Base-by-base conservation (phyloP, 2,888 invertebrate species). In the Rhagonycha lutea region DNA sequence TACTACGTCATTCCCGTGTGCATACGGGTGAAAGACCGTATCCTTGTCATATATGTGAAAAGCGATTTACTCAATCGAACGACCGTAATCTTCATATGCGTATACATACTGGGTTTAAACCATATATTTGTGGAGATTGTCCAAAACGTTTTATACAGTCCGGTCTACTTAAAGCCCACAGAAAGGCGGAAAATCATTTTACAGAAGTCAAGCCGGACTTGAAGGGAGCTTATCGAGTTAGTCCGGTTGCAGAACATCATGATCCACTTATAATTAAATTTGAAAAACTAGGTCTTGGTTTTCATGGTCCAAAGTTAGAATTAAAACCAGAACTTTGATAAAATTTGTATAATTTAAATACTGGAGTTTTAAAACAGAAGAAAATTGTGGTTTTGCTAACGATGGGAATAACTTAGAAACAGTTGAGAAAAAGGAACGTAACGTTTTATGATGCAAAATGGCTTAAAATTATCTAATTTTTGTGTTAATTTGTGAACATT, bases 181-280 rank as follows among this genome's bases (percentile, higher is more conserved):
- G n/a, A 7, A 4, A 5, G n/a, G 0, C 32, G 5, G n/a, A 4
- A 47, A 5, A n/a, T 47, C 32, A 47, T n/a, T n/a, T 47, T 7
- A 47, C 32, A 0, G 5, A n/a, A 47, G n/a, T n/a, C 5, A 47
- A 12, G n/a, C 32, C 32, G 0, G n/a, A 47, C 4, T 47, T 47
- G n/a, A 5, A 5, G 1, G 32, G 32, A 47, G n/a, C 32, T 47
- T 47, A 47, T 5, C 4, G n/a, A 47, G 32, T 47, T 11, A 4
- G 3, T n/a, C 7, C 5, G n/a, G n/a, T 47, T 47, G 5, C 2
- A 1, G 5, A 1, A 47, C 0, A 0, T 5, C 3, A 1, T 4
- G 32, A 32, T 32, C 32, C 32, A 32, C 0, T 12, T 32, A 0
- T 11, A 11, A 11, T 32, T 11, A n/a, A 47, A 47, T 11, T 2